Evolutionary conservation across 2,797 vertebrate genomes (phyloP), one percentile per base, ranked within the genome.

Genomic region (Poeciliopsis turneri): DNA sequence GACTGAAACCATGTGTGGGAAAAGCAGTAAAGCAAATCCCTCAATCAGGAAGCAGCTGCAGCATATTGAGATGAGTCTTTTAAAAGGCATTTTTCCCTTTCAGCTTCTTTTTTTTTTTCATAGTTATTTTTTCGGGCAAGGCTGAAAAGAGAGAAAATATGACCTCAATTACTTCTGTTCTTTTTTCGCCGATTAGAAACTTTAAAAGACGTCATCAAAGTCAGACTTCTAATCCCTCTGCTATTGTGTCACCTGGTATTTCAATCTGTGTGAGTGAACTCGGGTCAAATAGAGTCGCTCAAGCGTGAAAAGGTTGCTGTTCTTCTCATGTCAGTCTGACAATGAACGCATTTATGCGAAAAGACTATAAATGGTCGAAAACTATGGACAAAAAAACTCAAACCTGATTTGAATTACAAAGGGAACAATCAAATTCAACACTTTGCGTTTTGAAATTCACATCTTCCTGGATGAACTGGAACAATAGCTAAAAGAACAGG

Each of bases 241-340:
- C 86, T 59, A 86, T 92, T 92, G 91, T 93, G 78, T 72, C 30
- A n/a, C 43, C 72, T 13, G 53, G 78, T 74, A 86, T 73, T 79
- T 64, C 90, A 92, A 93, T 93, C 89, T 90, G 77, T 71, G 87
- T 75, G 90, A 92, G 91, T 90, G 88, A 88, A 76, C 74, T 28
- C 0, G 0, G 78, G 74, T 84, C 83, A 84, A 92, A 89, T 43
- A 45, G 83, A 84, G 12, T 23, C 74, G 79, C 7, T 85, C 78
- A 81, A 81, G 93, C 84, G 41, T 78, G 70, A 70, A 89, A 76
- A 80, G 47, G 69, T n/a, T 10, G 55, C 83, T 86, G 85, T 87
- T 88, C 74, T 90, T 88, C 82, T 86, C 80, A 47, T 79, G 81
- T 87, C 83, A 76, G 78, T 78, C 77, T 72, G 75, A 82, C 74